Percentiles rank a stretch among this genome's conserved stretches.
Evolutionary conservation across 1,140 invertebrate species (phyloP).

Genomic region (Oryctes rhinoceros): DNA sequence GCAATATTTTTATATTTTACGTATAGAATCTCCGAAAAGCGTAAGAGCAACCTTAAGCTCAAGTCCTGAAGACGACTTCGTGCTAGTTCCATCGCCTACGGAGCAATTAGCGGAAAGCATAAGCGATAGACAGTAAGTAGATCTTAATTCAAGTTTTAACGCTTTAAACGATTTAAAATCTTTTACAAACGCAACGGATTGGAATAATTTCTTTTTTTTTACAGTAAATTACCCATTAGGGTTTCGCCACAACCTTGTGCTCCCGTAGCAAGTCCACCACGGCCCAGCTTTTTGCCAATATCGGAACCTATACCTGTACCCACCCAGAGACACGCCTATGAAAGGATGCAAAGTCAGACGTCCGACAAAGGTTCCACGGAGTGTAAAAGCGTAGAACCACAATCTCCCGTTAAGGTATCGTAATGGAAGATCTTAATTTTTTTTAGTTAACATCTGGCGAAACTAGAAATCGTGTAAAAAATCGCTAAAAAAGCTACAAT

Average conservation of each 20-base stretch:
- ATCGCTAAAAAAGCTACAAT: neutral
- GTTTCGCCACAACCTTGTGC: conserved; percentile 45
- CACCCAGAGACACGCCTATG: conserved; percentile 69
- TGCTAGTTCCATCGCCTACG: conserved; percentile 79
- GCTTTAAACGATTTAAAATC: too few relatives aligned
- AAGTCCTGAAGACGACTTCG: conserved; percentile 87
- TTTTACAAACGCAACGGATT: neutral
- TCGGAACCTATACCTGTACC: conserved; percentile 84
- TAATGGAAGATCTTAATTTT: neutral
- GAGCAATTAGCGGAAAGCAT: conserved; percentile 63
- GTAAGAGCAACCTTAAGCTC: conserved; percentile 57
- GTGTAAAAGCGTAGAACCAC: conserved; percentile 45
- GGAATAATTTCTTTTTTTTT: neutral
- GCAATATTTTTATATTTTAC: conserved; percentile 43
- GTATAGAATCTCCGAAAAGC: conserved; percentile 60
- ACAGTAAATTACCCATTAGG: conserved; percentile 43
- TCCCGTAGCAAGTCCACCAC: conserved; percentile 66
- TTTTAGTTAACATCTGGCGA: too few relatives aligned
- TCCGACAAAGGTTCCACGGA: conserved; percentile 45
- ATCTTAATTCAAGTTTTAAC: neutral
- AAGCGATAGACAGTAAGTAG: conserved; percentile 50
- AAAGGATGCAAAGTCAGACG: conserved; percentile 55
- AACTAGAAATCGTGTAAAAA: too few relatives aligned
- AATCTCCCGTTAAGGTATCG: conserved; percentile 47
- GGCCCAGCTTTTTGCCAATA: conserved; percentile 75